These are phyloP conservation scores for Tetanocera ferruginea DNA, from an alignment of 2,888 invertebrate species.

Conservation along the genomic window DNA sequence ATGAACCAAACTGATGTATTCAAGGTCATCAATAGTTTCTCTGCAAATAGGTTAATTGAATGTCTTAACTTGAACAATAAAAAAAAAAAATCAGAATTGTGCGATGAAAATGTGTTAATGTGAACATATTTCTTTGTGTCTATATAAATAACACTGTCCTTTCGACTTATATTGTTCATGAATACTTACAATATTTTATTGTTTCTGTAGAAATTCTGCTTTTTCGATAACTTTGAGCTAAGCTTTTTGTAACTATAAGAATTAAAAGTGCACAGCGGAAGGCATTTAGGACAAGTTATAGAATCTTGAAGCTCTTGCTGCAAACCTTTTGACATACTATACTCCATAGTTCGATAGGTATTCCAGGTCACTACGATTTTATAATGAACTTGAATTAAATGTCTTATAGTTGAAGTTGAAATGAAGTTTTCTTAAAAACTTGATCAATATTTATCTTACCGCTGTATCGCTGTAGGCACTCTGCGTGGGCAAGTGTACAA, in stretches of 20 bases:
- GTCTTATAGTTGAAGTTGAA: background rate
- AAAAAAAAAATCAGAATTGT: background rate
- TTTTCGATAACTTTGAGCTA: slow-evolving; percentile 26
- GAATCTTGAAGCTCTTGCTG: slow-evolving; percentile 46
- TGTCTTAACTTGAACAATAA: background rate
- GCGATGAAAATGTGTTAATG: background rate
- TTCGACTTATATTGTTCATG: background rate
- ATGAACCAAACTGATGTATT: slow-evolving; percentile 47
- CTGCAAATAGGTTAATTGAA: background rate
- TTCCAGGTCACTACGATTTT: slow-evolving; percentile 51
- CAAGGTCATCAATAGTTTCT: background rate
- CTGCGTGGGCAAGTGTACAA: slow-evolving; percentile 56
- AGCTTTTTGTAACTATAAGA: slow-evolving; percentile 53
- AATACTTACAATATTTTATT: slow-evolving; percentile 48
- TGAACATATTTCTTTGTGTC: no score
- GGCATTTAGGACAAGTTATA: slow-evolving; percentile 54
- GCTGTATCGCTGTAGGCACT: slow-evolving; percentile 56
- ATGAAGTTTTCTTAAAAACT: background rate
- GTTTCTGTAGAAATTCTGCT: slow-evolving; percentile 1
- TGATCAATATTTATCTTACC: slow-evolving; percentile 47
- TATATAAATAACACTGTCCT: no score
- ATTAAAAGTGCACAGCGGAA: slow-evolving; percentile 57
- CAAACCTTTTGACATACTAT: slow-evolving; percentile 17
- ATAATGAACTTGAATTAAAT: background rate
- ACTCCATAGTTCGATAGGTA: slow-evolving; percentile 44